Base-by-base conservation (phyloP, 2,797 vertebrate species). In the Zalophus californianus region DNA sequence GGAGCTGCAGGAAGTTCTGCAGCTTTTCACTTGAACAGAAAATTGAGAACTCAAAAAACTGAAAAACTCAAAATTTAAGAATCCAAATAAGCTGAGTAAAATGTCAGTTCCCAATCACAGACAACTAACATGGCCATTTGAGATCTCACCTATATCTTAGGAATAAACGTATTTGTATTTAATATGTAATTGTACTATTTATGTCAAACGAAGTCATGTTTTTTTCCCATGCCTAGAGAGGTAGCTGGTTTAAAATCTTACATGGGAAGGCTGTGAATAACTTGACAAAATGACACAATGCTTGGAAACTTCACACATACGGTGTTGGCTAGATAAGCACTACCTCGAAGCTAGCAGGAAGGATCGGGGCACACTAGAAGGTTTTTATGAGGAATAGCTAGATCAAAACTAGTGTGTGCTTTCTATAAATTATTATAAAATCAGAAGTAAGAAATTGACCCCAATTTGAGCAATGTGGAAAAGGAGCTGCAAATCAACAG, bases 401-500 rank as follows among this genome's bases (percentile, higher is more conserved):
- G 16, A 80, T 56, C 23, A 56, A 83, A 90, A 21, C 44, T n/a
- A 58, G 35, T 56, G 12, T 38, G 32, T 38, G 21, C 60, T 75
- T 50, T 93, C 48, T 92, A 56, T 89, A 48, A 70, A 60, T 60
- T 86, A 50, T 72, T 77, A 60, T 86, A 0, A 92, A 18, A 20
- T 64, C 68, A 56, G 50, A 64, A 93, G 23, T 41, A 75, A 50
- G 54, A 94, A 78, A 72, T 38, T 60, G 48, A 94, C 0, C 1
- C 38, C 79, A 41, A 38, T 85, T 94, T 54, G 21, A 96, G 86
- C 10, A 15, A 80, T 73, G 60, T 54, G 27, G 86, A 60, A 60
- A 97, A 79, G 50, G 60, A 97, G 5, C 3, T 44, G 11, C 38
- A 73, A 94, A 78, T 64, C 75, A 92, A 91, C 68, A 60, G 14